These are phyloP conservation scores for Lepidocyrtoides sp. DNA, from an alignment of 2,888 invertebrate genomes.

Conservation along the genomic window DNA sequence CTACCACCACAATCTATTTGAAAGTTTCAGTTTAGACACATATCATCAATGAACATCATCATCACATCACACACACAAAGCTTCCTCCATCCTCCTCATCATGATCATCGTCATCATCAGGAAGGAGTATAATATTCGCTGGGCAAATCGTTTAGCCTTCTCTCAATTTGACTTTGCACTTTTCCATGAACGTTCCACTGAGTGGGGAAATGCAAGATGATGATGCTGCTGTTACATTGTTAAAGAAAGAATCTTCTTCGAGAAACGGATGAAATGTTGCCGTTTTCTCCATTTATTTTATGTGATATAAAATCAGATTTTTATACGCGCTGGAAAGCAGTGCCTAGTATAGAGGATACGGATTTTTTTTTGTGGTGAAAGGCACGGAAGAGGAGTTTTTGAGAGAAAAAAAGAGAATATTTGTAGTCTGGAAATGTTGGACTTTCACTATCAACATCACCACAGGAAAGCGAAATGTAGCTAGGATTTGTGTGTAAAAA, in stretches of 20 bases:
- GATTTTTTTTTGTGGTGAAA: constrained; percentile 40
- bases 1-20: constrained; percentile 22
- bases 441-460: neutral
- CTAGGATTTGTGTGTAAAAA: constrained; percentile 36
- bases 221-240: constrained; percentile 19
- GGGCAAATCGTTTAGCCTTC: constrained; percentile 76
- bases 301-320: constrained; percentile 80
- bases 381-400: neutral
- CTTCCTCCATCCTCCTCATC: constrained; percentile 40
- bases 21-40: constrained; percentile 55
- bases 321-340: constrained; percentile 74
- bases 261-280: constrained; percentile 52
- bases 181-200: constrained; percentile 5
- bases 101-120: constrained; percentile 40
- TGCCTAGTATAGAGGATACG: neutral
- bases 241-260: constrained; percentile 17
- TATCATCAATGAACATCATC: constrained; percentile 54
- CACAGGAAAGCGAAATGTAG: neutral
- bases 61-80: constrained; percentile 21
- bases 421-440: neutral
- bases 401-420: constrained; percentile 26
- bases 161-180: constrained; percentile 76
- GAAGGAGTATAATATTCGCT: constrained; percentile 41
- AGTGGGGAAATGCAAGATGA: constrained; percentile 21
- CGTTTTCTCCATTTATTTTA: constrained; percentile 78